Evolutionary conservation across 37 sponge, comb jelly and placozoan species (phyloP), one percentile per base, ranked within the genome.

Genomic region (Beroe ovata): DNA sequence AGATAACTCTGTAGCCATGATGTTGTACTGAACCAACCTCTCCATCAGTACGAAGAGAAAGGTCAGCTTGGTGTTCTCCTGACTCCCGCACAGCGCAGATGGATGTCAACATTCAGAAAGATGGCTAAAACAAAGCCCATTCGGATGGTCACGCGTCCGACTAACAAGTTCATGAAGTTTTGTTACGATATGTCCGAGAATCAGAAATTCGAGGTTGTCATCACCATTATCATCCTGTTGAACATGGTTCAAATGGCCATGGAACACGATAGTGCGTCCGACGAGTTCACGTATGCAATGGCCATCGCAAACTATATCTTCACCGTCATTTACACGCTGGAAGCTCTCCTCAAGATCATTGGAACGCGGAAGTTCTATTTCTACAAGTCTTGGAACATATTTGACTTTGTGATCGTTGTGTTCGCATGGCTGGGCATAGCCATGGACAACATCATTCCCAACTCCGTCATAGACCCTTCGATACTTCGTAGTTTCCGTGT

Each of bases 271-370:
- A 59, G 39, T n/a, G 42, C 63, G 4, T 6, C 59, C 1, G 60
- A 35, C 8, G n/a, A 20, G 19, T 58, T 90, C 60, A 22, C 25
- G 32, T 8, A 59, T 16, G 91, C 88, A 20, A 41, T 90, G 88
- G 8, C 20, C 29, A 33, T 23, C 22, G 60, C 61, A 11, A 66
- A 90, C 90, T 36, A 42, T 36, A 26, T 90, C 1, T 90, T 71
- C 58, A 88, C 91, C 16, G 40, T 41, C 60, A 59, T 90, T 39
- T 90, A 77, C 29, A 72, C 81, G 42, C 60, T 90, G 23, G 91
- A 90, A 33, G 91, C 91, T 14, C 29, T 90, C 63, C 36, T 90
- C 63, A 90, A 90, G 88, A 38, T 90, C 11, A 39, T 90, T 28
- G 91, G 88, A 22, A 38, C 40, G 8, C 81, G 91, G 4, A 59